Base-by-base conservation (phyloP, 2,888 invertebrate species). In the Sepioteuthis lessoniana region DNA sequence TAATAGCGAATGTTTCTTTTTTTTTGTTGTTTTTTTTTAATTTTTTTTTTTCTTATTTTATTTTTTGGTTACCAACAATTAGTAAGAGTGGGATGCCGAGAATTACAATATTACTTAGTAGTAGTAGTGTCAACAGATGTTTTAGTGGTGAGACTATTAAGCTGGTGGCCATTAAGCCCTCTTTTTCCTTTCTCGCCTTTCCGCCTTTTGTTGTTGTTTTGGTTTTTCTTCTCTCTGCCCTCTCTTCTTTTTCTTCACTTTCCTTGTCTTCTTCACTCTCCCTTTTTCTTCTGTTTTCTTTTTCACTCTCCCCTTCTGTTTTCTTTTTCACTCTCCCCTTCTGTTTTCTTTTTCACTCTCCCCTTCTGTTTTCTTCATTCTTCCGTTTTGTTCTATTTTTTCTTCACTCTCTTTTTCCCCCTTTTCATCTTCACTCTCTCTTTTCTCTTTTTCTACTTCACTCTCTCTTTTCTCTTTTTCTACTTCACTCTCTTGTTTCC, bases 341-440 rank as follows among this genome's bases (percentile, higher is more conserved):
- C 7, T 31, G 5, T 28, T 60, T 60, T 28, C 1, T 31, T 60
- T 4, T 8, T 60, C 0, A 3, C 4, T 7, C 25, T 5, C 1
- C 0, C 1, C 5, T 10, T 8, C 13, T 0, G 13, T 76, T 16
- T 76, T 8, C 8, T 19, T 76, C 4, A 8, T n/a, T 13, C 16
- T 16, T n/a, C 19, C 2, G 0, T n/a, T 10, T n/a, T n/a, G 0
- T n/a, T 76, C 13, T 16, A 0, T 0, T 4, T 16, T 4, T n/a
- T 13, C 0, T 35, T 13, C 19, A n/a, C n/a, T n/a, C n/a, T n/a
- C 21, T 13, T 13, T 76, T 16, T n/a, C 3, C 16, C 10, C 13
- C 10, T 35, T n/a, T 16, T 19, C n/a, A 10, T 35, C 0, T 13
- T 76, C 13, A 1, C 10, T 35, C 8, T 16, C n/a, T 19, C n/a